A percentile compares a stretch with the other conserved stretches of the same genome.
phyloP scores from a whole-genome alignment of 2,797 vertebrate species.

The Megaceryle alcyon region DNA sequence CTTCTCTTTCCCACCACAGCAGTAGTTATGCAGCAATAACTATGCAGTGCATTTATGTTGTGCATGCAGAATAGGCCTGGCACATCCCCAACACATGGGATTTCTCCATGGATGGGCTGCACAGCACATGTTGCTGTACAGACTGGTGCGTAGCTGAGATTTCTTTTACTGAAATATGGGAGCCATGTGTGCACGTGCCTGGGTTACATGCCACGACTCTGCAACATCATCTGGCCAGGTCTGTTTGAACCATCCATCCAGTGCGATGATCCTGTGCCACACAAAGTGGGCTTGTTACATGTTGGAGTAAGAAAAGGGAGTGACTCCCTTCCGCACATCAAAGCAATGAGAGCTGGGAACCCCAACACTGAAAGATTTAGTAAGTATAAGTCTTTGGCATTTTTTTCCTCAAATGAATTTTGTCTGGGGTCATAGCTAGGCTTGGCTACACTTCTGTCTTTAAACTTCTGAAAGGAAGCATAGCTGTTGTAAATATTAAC shows the following conservation, averaged over 20 bases:
- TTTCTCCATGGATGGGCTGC: not conserved
- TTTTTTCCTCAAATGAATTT: not conserved
- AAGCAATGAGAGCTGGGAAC: not conserved
- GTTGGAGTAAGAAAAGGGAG: not conserved
- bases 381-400: not conserved
- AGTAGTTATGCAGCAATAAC: not conserved
- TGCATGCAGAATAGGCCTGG: not conserved
- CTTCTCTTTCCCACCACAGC: not conserved
- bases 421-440: not conserved
- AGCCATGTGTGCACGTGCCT: slow-evolving; percentile 2
- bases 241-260: not conserved
- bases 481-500: not conserved
- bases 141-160: not conserved
- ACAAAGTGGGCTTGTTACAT: not conserved
- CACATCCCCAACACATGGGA: not conserved
- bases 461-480: not conserved
- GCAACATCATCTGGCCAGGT: not conserved
- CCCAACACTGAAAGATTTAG: not conserved
- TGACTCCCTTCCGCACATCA: not conserved
- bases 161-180: not conserved
- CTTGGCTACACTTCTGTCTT: slow-evolving; percentile 2
- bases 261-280: not conserved
- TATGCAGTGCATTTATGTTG: not conserved
- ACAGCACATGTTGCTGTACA: not conserved
- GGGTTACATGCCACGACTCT: not conserved